Evolutionary conservation across 1,140 invertebrate species (phyloP).

Genomic region (Kradibia gibbosae): DNA sequence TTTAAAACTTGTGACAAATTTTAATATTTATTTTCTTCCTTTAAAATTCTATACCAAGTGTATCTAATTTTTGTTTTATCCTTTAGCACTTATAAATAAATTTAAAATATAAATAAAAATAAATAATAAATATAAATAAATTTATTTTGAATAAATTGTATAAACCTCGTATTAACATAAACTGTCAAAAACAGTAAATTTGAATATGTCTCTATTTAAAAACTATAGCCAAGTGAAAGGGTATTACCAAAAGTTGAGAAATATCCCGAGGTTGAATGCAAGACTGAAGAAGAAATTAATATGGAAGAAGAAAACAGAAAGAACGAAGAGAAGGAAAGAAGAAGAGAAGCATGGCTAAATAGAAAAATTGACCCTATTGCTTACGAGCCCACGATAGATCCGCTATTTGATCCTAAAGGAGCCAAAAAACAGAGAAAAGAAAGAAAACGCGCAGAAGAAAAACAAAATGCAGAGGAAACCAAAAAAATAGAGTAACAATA

Average conservation of each 20-base stretch:
- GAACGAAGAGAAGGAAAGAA: slow-evolving; percentile 3
- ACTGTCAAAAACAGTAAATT: not conserved
- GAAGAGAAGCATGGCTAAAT: slow-evolving; percentile 36
- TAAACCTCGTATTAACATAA: too few relatives aligned
- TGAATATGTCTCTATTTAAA: not conserved
- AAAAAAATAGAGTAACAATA: slow-evolving; percentile 4
- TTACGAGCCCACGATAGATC: slow-evolving; percentile 56
- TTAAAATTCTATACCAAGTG: too few relatives aligned
- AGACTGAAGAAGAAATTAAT: not conserved
- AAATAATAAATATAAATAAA: too few relatives aligned
- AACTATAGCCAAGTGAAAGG: not conserved
- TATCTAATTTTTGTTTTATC: too few relatives aligned
- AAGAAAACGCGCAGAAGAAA: slow-evolving; percentile 43
- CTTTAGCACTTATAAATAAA: too few relatives aligned
- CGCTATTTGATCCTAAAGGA: slow-evolving; percentile 51
- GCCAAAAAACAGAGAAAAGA: slow-evolving; percentile 54
- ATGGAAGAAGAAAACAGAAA: slow-evolving; percentile 27
- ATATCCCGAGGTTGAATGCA: not conserved
- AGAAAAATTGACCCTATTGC: slow-evolving; percentile 53
- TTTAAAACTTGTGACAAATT: too few relatives aligned
- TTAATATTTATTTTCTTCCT: too few relatives aligned
- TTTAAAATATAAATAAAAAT: too few relatives aligned
- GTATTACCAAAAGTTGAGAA: slow-evolving; percentile 1
- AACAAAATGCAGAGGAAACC: not conserved
- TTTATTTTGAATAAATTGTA: too few relatives aligned